Percentiles rank a stretch among this genome's conserved stretches.
Evolutionary conservation across 2,888 invertebrate genomes (phyloP).

Genomic region (Polyommatus iphigenia): DNA sequence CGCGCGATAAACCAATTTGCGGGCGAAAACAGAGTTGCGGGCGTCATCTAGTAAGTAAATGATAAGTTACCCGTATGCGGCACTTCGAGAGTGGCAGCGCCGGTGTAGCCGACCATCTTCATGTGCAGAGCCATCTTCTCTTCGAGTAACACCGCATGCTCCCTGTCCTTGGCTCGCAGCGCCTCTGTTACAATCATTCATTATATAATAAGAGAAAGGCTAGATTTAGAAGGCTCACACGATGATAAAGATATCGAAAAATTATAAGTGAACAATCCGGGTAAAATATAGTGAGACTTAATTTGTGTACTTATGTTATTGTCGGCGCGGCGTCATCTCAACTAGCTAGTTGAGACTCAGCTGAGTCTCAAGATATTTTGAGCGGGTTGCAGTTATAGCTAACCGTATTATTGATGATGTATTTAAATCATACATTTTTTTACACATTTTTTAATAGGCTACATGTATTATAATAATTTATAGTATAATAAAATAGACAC

Average conservation of each 20-base stretch:
- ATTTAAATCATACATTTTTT: background rate
- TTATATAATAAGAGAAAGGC: too few relatives aligned
- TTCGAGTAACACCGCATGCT: conserved; percentile 91
- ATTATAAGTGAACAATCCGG: too few relatives aligned
- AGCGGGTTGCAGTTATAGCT: background rate
- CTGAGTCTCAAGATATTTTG: too few relatives aligned
- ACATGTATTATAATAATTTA: too few relatives aligned
- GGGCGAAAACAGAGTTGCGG: too few relatives aligned
- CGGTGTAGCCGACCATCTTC: conserved; percentile 85
- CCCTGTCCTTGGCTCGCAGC: conserved; percentile 92
- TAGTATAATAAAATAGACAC: background rate
- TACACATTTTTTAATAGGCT: too few relatives aligned
- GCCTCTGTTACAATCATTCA: conserved; percentile 79
- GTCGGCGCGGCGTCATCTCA: too few relatives aligned
- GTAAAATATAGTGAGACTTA: too few relatives aligned
- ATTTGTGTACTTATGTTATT: too few relatives aligned
- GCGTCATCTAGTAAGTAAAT: too few relatives aligned
- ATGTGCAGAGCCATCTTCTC: conserved; percentile 93
- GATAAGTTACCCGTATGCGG: conserved; percentile 58
- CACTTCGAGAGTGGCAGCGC: conserved; percentile 61
- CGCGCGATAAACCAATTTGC: too few relatives aligned
- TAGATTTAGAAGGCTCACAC: background rate
- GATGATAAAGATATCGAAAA: background rate
- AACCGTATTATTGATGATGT: background rate
- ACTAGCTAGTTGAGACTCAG: too few relatives aligned